A percentile compares a stretch with the other conserved stretches of the same genome.
phyloP scores from a whole-genome alignment of 2,888 invertebrate species.

The Agapostemon virescens region DNA sequence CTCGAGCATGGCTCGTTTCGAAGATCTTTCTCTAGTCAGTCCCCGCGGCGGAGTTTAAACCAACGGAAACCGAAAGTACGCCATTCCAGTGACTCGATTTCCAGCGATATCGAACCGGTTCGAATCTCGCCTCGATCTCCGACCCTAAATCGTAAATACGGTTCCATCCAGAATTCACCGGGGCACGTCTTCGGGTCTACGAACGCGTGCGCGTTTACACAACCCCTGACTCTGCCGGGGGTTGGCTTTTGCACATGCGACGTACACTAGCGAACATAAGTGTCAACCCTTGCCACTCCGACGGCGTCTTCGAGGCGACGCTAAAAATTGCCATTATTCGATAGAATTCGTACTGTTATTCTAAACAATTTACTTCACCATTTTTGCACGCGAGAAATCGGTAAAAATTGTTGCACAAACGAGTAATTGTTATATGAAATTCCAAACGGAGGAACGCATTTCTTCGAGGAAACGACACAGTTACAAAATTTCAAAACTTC shows the following conservation, averaged over 20 bases:
- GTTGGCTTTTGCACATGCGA: slow-evolving; percentile 9
- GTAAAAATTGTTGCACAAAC: too few relatives aligned
- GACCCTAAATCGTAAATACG: slow-evolving; percentile 55
- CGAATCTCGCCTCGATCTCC: slow-evolving; percentile 45
- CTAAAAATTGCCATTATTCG: too few relatives aligned
- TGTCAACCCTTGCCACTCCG: too few relatives aligned
- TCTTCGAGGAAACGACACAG: too few relatives aligned
- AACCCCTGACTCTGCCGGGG: background rate
- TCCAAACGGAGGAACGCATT: too few relatives aligned
- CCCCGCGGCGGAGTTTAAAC: background rate
- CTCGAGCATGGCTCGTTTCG: background rate
- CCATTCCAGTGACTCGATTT: slow-evolving; percentile 14
- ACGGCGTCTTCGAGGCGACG: too few relatives aligned
- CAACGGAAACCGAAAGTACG: slow-evolving; percentile 13
- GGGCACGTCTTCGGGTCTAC: slow-evolving; percentile 6
- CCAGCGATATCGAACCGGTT: slow-evolving; percentile 22
- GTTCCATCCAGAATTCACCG: slow-evolving; percentile 42
- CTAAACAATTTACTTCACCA: too few relatives aligned
- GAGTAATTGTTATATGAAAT: too few relatives aligned
- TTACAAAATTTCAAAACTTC: too few relatives aligned
- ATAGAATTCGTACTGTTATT: too few relatives aligned
- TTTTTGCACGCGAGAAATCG: too few relatives aligned
- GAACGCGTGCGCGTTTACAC: slow-evolving; percentile 1
- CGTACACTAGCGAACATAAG: background rate
- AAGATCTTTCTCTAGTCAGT: background rate